Conservation (phyloP, 2,888 invertebrate species). For the Dryadula phaetusa region DNA sequence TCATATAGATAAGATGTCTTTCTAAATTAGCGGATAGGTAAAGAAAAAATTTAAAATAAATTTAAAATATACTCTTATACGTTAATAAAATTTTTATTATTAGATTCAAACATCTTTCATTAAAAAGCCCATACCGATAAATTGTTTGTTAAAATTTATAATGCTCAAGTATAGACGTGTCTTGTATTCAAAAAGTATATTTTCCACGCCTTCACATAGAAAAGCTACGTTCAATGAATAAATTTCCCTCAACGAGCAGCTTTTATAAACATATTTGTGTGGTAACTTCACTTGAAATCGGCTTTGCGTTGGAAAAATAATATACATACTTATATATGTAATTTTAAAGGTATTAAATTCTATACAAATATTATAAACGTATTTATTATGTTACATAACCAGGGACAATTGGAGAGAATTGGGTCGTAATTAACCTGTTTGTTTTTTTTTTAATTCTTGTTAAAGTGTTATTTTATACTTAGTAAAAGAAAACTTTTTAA, state of each 20-base stretch:
- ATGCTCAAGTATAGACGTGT: conserved; percentile 3
- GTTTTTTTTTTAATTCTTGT: too few species aligned
- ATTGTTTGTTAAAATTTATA: not conserved
- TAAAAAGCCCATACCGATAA: not conserved
- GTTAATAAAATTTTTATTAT: too few species aligned
- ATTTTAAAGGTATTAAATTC: conserved; percentile 9
- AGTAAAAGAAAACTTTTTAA: too few species aligned
- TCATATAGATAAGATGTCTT: too few species aligned
- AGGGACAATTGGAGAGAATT: not conserved
- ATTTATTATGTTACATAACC: not conserved
- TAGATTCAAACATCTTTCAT: not conserved
- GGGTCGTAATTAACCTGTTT: too few species aligned
- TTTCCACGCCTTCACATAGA: conserved; percentile 4
- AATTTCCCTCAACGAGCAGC: not conserved
- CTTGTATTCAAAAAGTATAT: conserved; percentile 1
- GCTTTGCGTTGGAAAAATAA: conserved; percentile 8
- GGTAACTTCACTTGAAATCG: conserved; percentile 10
- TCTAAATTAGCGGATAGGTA: too few species aligned
- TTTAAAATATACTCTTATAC: too few species aligned
- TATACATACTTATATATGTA: not conserved
- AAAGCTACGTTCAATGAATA: conserved; percentile 23
- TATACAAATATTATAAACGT: not conserved
- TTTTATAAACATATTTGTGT: conserved; percentile 19
- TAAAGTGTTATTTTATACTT: too few species aligned
- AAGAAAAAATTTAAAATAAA: too few species aligned